These are phyloP conservation scores for Martes martes DNA, from an alignment of 2,113 vertebrate genomes.

Conservation along the genomic window DNA sequence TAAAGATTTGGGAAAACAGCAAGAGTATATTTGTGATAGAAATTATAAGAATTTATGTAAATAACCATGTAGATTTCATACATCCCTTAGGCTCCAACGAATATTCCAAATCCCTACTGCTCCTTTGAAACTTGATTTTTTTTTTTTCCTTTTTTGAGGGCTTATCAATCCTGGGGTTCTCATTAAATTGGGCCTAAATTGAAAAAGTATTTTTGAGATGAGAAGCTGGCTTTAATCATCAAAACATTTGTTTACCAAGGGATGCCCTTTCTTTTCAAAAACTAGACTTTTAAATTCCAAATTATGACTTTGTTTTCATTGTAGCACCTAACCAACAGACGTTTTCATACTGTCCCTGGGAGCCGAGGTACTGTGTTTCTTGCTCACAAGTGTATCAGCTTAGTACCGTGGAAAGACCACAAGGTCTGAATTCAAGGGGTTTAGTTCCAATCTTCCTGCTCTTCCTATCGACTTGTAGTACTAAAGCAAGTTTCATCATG, in stretches of 20 bases:
- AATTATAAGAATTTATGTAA: slow-evolving; percentile 80
- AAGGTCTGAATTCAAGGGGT: not conserved
- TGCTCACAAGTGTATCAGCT: rapidly evolving
- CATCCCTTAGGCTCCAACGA: slow-evolving; percentile 72
- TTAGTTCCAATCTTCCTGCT: not conserved
- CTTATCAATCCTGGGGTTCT: slow-evolving; percentile 22
- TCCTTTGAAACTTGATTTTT: slow-evolving; percentile 31
- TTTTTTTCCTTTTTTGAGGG: not conserved
- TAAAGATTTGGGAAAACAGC: slow-evolving; percentile 61
- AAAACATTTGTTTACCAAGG: slow-evolving; percentile 14
- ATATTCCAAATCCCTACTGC: slow-evolving; percentile 66
- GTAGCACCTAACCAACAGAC: too few relatives aligned
- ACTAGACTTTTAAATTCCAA: not conserved
- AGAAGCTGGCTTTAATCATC: slow-evolving; percentile 74
- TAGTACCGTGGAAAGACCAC: rapidly evolving
- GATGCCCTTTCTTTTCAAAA: not conserved
- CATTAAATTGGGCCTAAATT: not conserved
- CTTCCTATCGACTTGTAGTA: not conserved
- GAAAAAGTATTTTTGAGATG: slow-evolving; percentile 70
- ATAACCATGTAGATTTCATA: slow-evolving; percentile 69
- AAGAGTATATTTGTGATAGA: slow-evolving; percentile 69
- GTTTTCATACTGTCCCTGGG: not conserved
- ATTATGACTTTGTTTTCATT: not conserved
- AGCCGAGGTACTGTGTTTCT: not conserved
- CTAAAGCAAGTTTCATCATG: too few relatives aligned